Evolutionary conservation across 1,140 invertebrate species (phyloP).

Genomic region (Drosophila insularis): DNA sequence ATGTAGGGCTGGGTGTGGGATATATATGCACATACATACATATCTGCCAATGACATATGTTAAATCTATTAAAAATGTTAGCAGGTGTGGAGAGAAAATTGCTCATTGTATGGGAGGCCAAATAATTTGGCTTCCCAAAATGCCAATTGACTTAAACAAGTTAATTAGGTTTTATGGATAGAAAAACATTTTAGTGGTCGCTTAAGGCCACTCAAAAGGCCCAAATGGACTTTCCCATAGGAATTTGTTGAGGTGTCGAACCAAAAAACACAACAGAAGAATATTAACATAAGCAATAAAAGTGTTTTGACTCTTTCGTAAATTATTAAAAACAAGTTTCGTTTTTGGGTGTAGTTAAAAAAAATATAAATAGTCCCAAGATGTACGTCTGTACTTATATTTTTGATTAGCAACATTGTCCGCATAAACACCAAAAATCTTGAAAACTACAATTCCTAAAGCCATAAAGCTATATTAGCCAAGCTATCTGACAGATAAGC

Average conservation of each 20-base stretch:
- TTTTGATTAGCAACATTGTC: too few species aligned
- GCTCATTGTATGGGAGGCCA: conserved; percentile 30
- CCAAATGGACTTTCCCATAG: conserved; percentile 33
- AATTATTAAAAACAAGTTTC: too few species aligned
- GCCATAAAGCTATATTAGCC: too few species aligned
- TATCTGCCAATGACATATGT: conserved; percentile 29
- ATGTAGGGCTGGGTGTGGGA: neutral
- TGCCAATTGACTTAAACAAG: conserved; percentile 58
- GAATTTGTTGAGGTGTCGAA: conserved; percentile 5
- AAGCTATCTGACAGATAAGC: too few species aligned
- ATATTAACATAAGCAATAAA: neutral
- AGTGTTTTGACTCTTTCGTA: too few species aligned
- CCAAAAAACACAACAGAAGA: neutral
- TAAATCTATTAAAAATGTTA: conserved; percentile 52
- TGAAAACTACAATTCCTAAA: too few species aligned
- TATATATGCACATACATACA: conserved; percentile 9
- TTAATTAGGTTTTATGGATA: conserved; percentile 68
- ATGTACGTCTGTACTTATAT: too few species aligned
- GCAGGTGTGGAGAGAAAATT: conserved; percentile 53
- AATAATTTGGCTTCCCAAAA: conserved; percentile 14
- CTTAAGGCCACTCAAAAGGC: conserved; percentile 22
- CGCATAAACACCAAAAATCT: too few species aligned
- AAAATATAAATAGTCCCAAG: too few species aligned
- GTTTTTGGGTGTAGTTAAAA: too few species aligned
- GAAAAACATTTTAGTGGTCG: conserved; percentile 36